phyloP scores from a whole-genome alignment of 2,888 invertebrate genomes.

The Philereme vetulata region DNA sequence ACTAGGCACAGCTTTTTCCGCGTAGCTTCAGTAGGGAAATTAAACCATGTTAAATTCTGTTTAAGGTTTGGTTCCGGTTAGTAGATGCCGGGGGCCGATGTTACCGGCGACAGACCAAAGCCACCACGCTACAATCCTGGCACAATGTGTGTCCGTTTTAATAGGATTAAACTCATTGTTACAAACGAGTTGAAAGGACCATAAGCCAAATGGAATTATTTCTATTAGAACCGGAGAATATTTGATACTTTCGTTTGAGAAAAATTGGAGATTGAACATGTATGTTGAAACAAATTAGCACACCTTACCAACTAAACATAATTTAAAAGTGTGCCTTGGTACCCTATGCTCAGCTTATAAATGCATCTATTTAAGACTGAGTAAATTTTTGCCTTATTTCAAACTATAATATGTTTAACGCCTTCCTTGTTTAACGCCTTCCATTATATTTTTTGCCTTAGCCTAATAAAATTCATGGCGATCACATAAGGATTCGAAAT shows the following conservation, averaged over 20 bases:
- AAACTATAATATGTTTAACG: no score
- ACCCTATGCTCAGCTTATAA: no score
- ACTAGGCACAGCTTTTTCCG: constrained; percentile 76
- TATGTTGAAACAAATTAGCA: not conserved
- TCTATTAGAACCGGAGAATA: constrained; percentile 62
- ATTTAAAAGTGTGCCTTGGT: no score
- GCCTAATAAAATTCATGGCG: no score
- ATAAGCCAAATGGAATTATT: constrained; percentile 72
- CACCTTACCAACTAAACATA: no score
- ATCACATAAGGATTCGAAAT: constrained; percentile 9
- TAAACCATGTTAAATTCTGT: constrained; percentile 82
- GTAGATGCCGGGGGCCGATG: constrained; percentile 65
- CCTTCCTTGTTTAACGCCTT: no score
- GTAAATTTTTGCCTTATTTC: no score
- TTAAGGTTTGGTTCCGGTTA: constrained; percentile 80
- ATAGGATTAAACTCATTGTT: constrained; percentile 82
- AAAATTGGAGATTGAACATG: not conserved
- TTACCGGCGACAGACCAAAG: constrained; percentile 79
- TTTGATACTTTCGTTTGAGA: constrained; percentile 20
- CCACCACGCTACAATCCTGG: constrained; percentile 78
- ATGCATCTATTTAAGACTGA: no score
- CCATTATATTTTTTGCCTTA: no score
- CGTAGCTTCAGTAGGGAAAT: constrained; percentile 69
- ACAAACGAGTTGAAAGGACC: constrained; percentile 73
- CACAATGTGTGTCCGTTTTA: constrained; percentile 80